These are phyloP conservation scores for Maniola hyperantus DNA, from an alignment of 2,888 invertebrate genomes.

Conservation along the genomic window DNA sequence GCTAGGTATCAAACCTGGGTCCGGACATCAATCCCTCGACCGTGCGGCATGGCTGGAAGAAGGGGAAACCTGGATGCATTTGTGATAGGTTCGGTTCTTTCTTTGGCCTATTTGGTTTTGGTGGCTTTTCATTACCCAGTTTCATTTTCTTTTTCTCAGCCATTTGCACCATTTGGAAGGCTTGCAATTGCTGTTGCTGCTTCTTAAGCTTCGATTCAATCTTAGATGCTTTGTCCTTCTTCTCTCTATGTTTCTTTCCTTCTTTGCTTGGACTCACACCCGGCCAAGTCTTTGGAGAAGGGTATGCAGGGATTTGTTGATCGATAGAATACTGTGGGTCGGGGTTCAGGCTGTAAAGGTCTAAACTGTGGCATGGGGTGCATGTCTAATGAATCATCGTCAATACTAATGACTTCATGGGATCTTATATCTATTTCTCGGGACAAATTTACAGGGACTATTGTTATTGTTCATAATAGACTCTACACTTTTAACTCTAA, in stretches of 20 bases:
- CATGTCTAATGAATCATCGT: slow-evolving; percentile 74
- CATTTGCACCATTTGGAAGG: slow-evolving; percentile 66
- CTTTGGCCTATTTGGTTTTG: slow-evolving; percentile 70
- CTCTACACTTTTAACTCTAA: slow-evolving; percentile 66
- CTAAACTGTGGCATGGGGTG: slow-evolving; percentile 54
- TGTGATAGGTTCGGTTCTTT: slow-evolving; percentile 69
- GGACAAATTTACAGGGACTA: slow-evolving; percentile 78
- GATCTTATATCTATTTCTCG: slow-evolving; percentile 76
- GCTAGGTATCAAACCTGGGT: slow-evolving; percentile 72
- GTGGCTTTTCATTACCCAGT: slow-evolving; percentile 58
- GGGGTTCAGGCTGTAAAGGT: slow-evolving; percentile 52
- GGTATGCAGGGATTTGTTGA: slow-evolving; percentile 73
- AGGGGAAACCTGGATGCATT: slow-evolving; percentile 73
- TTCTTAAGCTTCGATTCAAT: slow-evolving; percentile 75
- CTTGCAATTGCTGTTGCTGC: slow-evolving; percentile 69
- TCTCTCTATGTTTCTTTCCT: slow-evolving; percentile 82
- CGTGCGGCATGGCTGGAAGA: slow-evolving; percentile 73
- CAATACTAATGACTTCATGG: slow-evolving; percentile 77
- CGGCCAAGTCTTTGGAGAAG: slow-evolving; percentile 80
- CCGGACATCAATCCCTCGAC: slow-evolving; percentile 82
- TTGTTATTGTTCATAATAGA: slow-evolving; percentile 78
- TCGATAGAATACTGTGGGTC: slow-evolving; percentile 64
- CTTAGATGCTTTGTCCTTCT: slow-evolving; percentile 76
- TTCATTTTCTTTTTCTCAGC: slow-evolving; percentile 68
- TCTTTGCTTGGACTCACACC: slow-evolving; percentile 82